These are phyloP conservation scores for Coluber constrictor DNA, from an alignment of 2,797 vertebrate genomes.

Conservation along the genomic window DNA sequence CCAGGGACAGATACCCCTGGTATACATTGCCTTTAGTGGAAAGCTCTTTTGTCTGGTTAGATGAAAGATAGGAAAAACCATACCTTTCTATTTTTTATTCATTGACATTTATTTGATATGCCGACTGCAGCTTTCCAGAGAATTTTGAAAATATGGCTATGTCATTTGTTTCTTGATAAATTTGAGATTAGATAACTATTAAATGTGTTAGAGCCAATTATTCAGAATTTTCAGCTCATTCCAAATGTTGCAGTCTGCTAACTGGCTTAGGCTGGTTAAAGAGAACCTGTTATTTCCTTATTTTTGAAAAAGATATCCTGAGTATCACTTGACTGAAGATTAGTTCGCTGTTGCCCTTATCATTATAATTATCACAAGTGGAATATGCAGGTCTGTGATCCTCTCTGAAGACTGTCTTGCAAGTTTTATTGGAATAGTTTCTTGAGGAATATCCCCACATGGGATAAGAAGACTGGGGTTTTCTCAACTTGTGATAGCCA, in stretches of 20 bases:
- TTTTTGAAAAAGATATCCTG: background rate
- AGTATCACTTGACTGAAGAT: background rate
- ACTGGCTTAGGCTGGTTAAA: background rate
- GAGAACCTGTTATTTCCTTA: background rate
- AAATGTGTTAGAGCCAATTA: background rate
- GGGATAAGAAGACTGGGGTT: background rate
- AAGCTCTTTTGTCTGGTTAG: background rate
- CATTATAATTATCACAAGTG: background rate
- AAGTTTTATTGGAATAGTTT: background rate
- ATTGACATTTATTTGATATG: background rate
- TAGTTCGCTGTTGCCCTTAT: background rate
- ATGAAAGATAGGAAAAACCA: background rate
- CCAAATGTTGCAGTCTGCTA: background rate
- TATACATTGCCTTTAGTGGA: background rate
- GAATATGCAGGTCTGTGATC: background rate
- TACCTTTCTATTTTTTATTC: background rate
- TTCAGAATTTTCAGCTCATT: background rate
- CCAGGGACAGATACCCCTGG: background rate
- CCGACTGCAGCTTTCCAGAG: background rate
- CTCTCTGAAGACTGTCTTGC: background rate
- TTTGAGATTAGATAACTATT: background rate
- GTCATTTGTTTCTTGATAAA: background rate
- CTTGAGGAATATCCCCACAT: background rate
- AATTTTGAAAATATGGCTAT: background rate
- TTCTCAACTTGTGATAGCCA: background rate